A percentile compares a stretch with the other conserved stretches of the same genome.
Evolutionary conservation across 2,888 invertebrate species (phyloP).

Genomic region (Drymonia ruficornis): DNA sequence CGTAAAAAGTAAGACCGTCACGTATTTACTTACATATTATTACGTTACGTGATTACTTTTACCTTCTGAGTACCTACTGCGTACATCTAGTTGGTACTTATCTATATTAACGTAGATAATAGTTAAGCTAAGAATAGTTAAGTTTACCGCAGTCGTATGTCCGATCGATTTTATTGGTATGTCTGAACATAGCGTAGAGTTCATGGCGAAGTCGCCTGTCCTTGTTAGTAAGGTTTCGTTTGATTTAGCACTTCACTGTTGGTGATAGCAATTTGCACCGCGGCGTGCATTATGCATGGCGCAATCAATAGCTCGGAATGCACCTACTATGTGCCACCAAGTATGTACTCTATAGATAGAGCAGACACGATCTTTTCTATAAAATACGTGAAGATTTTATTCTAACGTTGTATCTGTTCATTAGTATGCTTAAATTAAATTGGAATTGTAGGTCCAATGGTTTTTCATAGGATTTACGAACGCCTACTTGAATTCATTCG

Average conservation of each 20-base stretch:
- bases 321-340: no score
- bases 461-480: not conserved
- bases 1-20: no score
- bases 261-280: constrained; percentile 31
- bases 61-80: no score
- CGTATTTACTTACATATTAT: no score
- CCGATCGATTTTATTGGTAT: not conserved
- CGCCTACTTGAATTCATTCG: not conserved
- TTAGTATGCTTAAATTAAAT: not conserved
- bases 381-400: not conserved
- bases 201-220: constrained; percentile 27
- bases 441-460: no score
- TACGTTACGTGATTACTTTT: no score
- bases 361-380: not conserved
- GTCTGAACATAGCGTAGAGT: constrained; percentile 14
- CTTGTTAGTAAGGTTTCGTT: constrained; percentile 23
- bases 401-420: not conserved
- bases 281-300: constrained; percentile 5
- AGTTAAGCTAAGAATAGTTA: no score
- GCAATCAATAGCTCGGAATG: constrained; percentile 1
- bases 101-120: no score
- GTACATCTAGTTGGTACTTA: no score
- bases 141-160: not conserved
- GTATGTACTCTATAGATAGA: not conserved
- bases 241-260: constrained; percentile 28